phyloP scores from a whole-genome alignment of 2,888 invertebrate species.

The Mellilla xanthometata region DNA sequence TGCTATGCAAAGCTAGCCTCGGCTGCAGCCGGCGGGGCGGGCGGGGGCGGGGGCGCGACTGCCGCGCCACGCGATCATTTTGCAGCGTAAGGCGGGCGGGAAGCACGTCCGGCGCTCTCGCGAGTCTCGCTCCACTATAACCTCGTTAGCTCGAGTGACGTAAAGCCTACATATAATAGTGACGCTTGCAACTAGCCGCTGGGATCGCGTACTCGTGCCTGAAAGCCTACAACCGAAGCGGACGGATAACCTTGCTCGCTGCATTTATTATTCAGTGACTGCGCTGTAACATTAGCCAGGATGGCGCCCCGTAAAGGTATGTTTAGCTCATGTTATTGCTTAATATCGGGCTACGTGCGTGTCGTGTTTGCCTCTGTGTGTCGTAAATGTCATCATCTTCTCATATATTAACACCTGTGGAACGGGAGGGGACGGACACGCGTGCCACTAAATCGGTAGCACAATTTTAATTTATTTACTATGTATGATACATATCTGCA shows the following conservation, averaged over 20 bases:
- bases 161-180: slow-evolving; percentile 55
- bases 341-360: slow-evolving; percentile 23
- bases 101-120: slow-evolving; percentile 57
- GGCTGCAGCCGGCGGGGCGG: slow-evolving; percentile 55
- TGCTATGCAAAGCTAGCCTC: slow-evolving; percentile 49
- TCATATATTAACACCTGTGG: slow-evolving; percentile 22
- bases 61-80: slow-evolving; percentile 77
- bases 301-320: slow-evolving; percentile 77
- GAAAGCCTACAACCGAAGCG: slow-evolving; percentile 22
- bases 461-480: background rate
- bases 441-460: background rate
- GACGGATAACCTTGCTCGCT: slow-evolving; percentile 63
- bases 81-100: slow-evolving; percentile 62
- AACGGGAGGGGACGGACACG: slow-evolving; percentile 2
- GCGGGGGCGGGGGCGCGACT: slow-evolving; percentile 47
- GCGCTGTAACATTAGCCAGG: slow-evolving; percentile 67
- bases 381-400: slow-evolving; percentile 7
- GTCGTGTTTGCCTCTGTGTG: slow-evolving; percentile 10
- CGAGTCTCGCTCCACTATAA: slow-evolving; percentile 56
- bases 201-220: slow-evolving; percentile 1
- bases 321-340: slow-evolving; percentile 37
- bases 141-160: slow-evolving; percentile 72
- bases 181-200: slow-evolving; percentile 31
- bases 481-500: slow-evolving; percentile 5
- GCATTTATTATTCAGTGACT: slow-evolving; percentile 79